Conservation (phyloP, 2,888 invertebrate species). For the Dilophus febrilis region DNA sequence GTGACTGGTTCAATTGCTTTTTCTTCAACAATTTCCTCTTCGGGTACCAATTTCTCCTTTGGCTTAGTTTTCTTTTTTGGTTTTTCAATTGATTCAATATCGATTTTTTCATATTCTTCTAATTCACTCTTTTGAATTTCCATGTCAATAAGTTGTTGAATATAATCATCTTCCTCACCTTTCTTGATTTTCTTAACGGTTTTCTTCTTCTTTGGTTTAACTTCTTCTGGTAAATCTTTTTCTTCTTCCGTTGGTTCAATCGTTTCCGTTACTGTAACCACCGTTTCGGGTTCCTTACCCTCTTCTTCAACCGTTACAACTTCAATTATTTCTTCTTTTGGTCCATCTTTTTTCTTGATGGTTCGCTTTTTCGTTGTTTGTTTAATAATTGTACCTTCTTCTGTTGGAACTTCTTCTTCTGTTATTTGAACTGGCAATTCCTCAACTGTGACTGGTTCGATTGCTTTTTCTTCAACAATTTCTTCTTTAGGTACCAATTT, state of each 20-base stretch:
- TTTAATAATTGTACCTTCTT: constrained; percentile 26
- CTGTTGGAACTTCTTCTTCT: constrained; percentile 23
- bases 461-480: too few relatives aligned
- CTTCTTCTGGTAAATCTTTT: background rate
- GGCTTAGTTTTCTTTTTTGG: background rate
- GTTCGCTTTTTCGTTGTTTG: constrained; percentile 29
- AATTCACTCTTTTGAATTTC: background rate
- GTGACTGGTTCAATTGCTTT: constrained; percentile 1
- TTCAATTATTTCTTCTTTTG: constrained; percentile 26
- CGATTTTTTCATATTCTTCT: background rate
- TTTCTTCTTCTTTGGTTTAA: background rate
- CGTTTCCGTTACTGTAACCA: constrained; percentile 9
- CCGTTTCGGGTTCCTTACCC: constrained; percentile 14
- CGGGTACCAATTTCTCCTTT: background rate
- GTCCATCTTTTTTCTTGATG: constrained; percentile 26
- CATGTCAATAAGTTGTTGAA: background rate
- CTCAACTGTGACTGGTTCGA: background rate
- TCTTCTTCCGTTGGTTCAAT: background rate
- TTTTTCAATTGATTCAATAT: background rate
- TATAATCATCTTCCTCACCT: background rate
- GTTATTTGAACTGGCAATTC: constrained; percentile 12
- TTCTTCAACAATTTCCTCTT: background rate
- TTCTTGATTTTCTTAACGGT: background rate
- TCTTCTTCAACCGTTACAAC: constrained; percentile 24
- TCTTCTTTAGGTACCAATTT: constrained; percentile 11